These are phyloP conservation scores for Amblyopsis rosae DNA, from an alignment of 2,113 vertebrate species.

Conservation along the genomic window DNA sequence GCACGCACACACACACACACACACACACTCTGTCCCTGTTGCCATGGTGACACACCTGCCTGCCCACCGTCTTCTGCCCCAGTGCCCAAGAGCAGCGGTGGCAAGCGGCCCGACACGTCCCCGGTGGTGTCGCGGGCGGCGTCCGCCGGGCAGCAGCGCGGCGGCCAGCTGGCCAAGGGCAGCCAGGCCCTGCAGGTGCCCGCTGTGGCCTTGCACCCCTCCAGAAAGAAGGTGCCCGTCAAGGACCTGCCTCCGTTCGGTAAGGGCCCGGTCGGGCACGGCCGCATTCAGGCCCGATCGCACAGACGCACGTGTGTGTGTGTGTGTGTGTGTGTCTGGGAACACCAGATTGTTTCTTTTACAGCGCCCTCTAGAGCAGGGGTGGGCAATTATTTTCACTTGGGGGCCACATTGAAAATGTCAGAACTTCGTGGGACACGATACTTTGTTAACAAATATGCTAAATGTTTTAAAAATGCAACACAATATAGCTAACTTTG, in stretches of 20 bases:
- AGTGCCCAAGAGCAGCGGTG: constrained; percentile 93
- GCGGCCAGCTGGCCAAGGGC: constrained; percentile 81
- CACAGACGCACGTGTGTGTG: too few relatives aligned
- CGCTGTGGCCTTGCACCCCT: constrained; percentile 89
- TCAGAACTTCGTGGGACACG: too few relatives aligned
- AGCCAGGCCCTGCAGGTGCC: constrained; percentile 93
- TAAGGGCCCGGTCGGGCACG: constrained; percentile 61
- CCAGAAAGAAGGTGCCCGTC: constrained; percentile 92
- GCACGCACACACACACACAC: not conserved
- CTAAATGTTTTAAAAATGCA: too few relatives aligned
- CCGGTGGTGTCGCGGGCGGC: constrained; percentile 85
- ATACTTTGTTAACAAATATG: too few relatives aligned
- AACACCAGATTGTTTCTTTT: too few relatives aligned
- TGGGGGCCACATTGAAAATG: too few relatives aligned
- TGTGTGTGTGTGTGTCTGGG: too few relatives aligned
- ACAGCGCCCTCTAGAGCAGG: too few relatives aligned
- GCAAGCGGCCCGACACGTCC: constrained; percentile 90
- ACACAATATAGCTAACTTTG: too few relatives aligned
- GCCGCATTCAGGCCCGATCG: too few relatives aligned
- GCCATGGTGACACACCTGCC: not conserved
- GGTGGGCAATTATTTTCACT: too few relatives aligned
- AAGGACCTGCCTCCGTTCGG: constrained; percentile 96
- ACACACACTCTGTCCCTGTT: not conserved
- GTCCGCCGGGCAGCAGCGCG: constrained; percentile 81
- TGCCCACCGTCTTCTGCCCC: constrained; percentile 6